Base-by-base conservation (phyloP, 2,113 vertebrate species). In the Passer domesticus region DNA sequence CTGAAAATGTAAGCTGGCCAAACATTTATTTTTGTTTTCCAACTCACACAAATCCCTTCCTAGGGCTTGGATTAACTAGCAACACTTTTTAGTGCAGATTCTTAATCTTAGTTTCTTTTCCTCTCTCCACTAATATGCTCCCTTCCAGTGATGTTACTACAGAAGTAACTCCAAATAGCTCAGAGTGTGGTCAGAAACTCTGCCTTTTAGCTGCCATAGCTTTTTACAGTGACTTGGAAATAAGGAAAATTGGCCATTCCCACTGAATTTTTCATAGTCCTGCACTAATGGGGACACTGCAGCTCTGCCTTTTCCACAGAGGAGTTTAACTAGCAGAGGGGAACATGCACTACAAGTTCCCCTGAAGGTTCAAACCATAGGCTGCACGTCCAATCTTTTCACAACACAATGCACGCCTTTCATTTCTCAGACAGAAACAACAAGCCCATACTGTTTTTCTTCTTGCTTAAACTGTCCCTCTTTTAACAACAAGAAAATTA, bases 21-120 rank as follows among this genome's bases (percentile, higher is more conserved):
- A 84, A 93, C 68, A 80, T 73, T 84, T 66, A 56, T 72, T 95
- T 92, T 78, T 81, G 68, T 82, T 72, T 74, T 63, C 75, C 74
- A 75, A 50, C 67, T 83, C 72, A 49, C n/a, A 68, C 41, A 93
- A 96, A 78, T 53, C 73, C 60, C 41, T 92, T 89, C 63, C 3
- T 6, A 87, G 41, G 53, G 44, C 49, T 60, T 18, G 53, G 77
- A 87, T 84, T 93, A 94, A 93, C 47, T 15, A 82, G 66, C 23
- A 93, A 68, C 43, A 49, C 44, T 69, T 87, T 49, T 69, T 25
- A 81, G 73, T 14, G 14, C 27, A 20, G 76, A 86, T 78, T 69
- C 64, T 93, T 88, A n/a, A 63, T 86, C 78, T 80, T 53, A 60
- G 84, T 88, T 95, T 93, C 49, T 50, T 78, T 44, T 43, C 41